Percentiles rank a stretch among this genome's conserved stretches.
These are phyloP conservation scores for Manis pentadactyla DNA, from an alignment of 2,797 vertebrate species.

Conservation along the genomic window DNA sequence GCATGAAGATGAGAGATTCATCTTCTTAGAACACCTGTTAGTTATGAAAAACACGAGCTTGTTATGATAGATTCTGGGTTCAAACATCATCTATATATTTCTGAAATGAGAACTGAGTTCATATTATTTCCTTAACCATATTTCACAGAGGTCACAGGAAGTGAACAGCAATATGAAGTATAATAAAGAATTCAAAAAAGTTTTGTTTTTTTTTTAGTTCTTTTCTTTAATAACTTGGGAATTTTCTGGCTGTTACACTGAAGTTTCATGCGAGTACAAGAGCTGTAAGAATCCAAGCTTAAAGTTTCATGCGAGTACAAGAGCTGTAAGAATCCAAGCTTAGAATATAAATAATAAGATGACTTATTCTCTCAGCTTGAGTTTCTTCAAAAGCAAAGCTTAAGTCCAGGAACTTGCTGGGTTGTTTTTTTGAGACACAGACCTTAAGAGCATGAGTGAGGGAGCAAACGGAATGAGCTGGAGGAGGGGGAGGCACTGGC, in stretches of 20 bases:
- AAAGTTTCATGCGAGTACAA: too few species aligned
- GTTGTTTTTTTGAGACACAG: not conserved
- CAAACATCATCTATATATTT: not conserved
- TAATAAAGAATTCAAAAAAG: not conserved
- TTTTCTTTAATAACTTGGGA: not conserved
- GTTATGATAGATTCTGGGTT: not conserved
- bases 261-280: not conserved
- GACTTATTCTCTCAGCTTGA: not conserved
- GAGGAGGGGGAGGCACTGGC: not conserved
- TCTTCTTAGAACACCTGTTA: not conserved
- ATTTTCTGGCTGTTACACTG: not conserved
- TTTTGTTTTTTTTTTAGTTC: not conserved
- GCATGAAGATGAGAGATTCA: not conserved
- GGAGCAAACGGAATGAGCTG: not conserved
- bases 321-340: not conserved
- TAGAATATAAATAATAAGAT: not conserved
- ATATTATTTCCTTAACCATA: not conserved
- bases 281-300: not conserved
- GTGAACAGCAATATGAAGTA: not conserved
- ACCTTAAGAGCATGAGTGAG: not conserved
- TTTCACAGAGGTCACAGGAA: not conserved
- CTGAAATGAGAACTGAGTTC: not conserved
- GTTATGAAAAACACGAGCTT: not conserved
- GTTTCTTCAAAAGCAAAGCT: slow-evolving; percentile 3
- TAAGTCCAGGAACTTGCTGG: not conserved